Conservation (phyloP, 2,888 invertebrate genomes). For the Andrena fulva region DNA sequence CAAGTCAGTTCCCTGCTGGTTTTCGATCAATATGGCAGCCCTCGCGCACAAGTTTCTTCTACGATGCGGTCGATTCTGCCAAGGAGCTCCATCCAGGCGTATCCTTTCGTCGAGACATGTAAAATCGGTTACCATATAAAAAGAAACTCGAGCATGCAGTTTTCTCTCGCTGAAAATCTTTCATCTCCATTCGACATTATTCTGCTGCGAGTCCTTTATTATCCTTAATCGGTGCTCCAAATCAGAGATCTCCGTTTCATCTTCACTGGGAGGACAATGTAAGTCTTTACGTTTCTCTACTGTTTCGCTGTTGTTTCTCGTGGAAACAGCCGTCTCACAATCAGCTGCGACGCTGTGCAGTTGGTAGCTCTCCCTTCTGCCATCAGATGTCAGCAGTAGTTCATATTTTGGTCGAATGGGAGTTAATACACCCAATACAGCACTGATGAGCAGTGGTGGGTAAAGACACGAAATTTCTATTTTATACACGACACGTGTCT, state of each 20-base stretch:
- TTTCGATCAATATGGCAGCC: slow-evolving; percentile 73
- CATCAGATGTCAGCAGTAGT: slow-evolving; percentile 33
- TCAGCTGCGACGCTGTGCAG: not conserved
- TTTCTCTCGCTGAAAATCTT: not conserved
- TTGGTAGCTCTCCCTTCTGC: not conserved
- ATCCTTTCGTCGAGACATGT: slow-evolving; percentile 74
- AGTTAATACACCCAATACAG: too few species aligned
- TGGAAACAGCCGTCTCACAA: too few species aligned
- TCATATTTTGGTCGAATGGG: too few species aligned
- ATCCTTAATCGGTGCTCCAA: slow-evolving; percentile 38
- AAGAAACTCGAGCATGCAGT: too few species aligned
- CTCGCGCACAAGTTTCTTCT: slow-evolving; percentile 63
- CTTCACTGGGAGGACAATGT: slow-evolving; percentile 68
- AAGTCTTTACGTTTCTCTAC: slow-evolving; percentile 55
- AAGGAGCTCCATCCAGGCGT: slow-evolving; percentile 69
- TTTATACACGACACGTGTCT: too few species aligned
- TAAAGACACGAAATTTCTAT: too few species aligned
- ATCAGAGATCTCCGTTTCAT: slow-evolving; percentile 73
- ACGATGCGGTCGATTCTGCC: slow-evolving; percentile 55
- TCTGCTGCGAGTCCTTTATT: slow-evolving; percentile 3
- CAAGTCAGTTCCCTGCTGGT: slow-evolving; percentile 59
- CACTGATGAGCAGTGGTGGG: not conserved
- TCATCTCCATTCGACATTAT: not conserved
- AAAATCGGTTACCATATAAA: not conserved
- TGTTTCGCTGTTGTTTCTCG: not conserved